Percentiles rank a stretch among this genome's conserved stretches.
These are phyloP conservation scores for Euleptes europaea DNA, from an alignment of 2,113 vertebrate species.

Conservation along the genomic window DNA sequence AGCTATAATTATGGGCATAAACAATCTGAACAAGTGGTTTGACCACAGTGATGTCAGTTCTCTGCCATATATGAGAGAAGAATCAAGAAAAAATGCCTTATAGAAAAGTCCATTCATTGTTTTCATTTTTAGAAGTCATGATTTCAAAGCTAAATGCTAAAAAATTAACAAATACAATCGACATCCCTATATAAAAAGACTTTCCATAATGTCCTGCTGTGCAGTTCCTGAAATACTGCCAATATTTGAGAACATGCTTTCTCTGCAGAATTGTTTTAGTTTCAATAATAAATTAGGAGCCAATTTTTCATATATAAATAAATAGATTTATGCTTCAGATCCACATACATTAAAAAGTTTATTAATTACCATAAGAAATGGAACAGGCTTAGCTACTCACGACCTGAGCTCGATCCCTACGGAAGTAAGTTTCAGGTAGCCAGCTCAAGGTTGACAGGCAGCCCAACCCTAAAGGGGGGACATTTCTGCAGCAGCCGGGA, in stretches of 20 bases:
- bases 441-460: too few species aligned
- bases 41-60: constrained; percentile 31
- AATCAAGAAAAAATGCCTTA: background rate
- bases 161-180: background rate
- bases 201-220: background rate
- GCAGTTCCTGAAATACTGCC: background rate
- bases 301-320: background rate
- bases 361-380: background rate
- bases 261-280: background rate
- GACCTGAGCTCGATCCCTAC: too few species aligned
- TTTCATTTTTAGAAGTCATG: background rate
- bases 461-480: too few species aligned
- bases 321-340: background rate
- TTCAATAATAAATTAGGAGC: background rate
- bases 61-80: constrained; percentile 13
- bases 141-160: background rate
- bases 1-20: constrained; percentile 48
- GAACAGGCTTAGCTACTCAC: too few species aligned
- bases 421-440: too few species aligned
- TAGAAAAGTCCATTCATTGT: background rate
- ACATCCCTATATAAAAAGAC: background rate
- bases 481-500: too few species aligned
- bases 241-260: background rate
- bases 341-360: background rate
- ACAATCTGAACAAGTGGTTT: constrained; percentile 46